Percentiles rank a stretch among this genome's conserved stretches.
These are phyloP conservation scores for Tachuris rubrigastra DNA, from an alignment of 2,113 vertebrate species.

Conservation along the genomic window DNA sequence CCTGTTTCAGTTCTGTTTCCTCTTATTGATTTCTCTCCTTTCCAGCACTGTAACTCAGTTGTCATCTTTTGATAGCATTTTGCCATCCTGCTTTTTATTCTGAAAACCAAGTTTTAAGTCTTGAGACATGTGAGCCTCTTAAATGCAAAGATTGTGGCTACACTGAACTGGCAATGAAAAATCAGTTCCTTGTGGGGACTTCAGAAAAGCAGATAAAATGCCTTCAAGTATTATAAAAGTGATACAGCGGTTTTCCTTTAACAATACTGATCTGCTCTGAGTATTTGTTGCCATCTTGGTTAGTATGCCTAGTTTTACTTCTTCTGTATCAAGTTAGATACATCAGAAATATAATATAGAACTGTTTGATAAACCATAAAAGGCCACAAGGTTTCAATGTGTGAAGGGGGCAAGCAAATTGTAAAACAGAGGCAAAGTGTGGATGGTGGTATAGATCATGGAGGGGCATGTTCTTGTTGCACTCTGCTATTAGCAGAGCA, in stretches of 20 bases:
- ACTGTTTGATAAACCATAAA: not conserved
- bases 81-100: not conserved
- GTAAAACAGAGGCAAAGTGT: not conserved
- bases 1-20: not conserved
- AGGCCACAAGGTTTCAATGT: not conserved
- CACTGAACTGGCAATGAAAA: not conserved
- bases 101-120: not conserved
- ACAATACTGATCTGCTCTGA: not conserved
- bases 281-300: not conserved
- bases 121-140: not conserved
- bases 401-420: not conserved
- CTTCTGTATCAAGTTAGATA: not conserved
- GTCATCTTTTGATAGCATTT: not conserved
- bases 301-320: not conserved
- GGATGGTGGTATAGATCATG: not conserved
- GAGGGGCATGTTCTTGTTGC: not conserved
- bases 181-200: not conserved
- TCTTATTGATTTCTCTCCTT: not conserved
- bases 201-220: not conserved
- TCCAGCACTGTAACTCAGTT: not conserved
- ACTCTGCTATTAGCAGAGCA: not conserved
- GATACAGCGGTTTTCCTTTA: not conserved
- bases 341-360: not conserved
- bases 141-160: not conserved
- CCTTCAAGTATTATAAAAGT: not conserved